These are phyloP conservation scores for Crotalus viridis DNA, from an alignment of 2,113 vertebrate species.

Conservation along the genomic window DNA sequence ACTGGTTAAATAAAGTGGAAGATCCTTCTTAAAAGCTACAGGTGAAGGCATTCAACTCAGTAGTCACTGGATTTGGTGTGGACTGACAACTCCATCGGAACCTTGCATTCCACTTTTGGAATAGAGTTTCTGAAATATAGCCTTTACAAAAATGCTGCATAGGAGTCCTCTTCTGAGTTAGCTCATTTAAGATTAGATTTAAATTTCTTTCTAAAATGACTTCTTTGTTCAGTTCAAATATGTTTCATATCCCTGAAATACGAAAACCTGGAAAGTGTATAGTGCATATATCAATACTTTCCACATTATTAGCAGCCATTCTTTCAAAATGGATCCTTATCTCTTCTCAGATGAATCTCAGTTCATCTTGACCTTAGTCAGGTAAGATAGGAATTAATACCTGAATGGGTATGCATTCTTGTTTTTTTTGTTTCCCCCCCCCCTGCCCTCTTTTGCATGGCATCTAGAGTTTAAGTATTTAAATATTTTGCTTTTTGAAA, in stretches of 20 bases:
- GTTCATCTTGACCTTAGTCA: not conserved
- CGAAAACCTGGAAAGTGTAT: not conserved
- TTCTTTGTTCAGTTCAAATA: not conserved
- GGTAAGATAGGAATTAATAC: constrained; percentile 9
- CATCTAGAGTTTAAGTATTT: constrained; percentile 41
- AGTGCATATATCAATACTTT: not conserved
- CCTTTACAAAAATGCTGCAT: not conserved
- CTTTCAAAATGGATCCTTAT: not conserved
- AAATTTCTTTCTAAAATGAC: not conserved
- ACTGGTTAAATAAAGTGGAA: not conserved
- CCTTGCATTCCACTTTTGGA: not conserved
- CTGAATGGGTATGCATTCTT: not conserved
- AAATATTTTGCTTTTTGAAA: not conserved
- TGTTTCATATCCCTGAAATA: not conserved
- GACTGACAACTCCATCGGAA: not conserved
- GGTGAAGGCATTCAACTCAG: not conserved
- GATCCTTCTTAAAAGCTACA: not conserved
- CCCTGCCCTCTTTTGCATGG: not conserved
- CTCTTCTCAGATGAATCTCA: not conserved
- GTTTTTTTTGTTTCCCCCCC: not conserved
- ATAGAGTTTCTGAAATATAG: not conserved
- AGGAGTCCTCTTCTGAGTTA: not conserved
- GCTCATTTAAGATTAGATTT: not conserved
- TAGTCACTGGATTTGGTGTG: not conserved
- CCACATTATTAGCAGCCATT: not conserved